Evolutionary conservation across 1,140 invertebrate species (phyloP).

Genomic region (Anastrepha ludens): DNA sequence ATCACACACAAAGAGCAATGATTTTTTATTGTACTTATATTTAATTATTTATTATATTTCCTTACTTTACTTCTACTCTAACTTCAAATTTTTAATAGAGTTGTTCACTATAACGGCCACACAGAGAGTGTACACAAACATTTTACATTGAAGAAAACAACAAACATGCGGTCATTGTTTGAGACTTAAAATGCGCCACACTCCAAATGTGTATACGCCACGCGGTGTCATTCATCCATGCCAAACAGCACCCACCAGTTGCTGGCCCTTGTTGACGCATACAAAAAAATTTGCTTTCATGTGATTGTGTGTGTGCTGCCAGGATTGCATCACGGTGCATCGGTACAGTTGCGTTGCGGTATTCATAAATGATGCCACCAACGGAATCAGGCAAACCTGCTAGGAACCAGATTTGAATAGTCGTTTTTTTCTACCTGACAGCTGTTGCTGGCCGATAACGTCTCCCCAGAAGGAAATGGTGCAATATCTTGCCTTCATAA

Average conservation of each 20-base stretch:
- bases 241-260: not conserved
- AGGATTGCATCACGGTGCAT: not conserved
- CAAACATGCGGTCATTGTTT: not conserved
- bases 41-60: not conserved
- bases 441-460: conserved; percentile 10
- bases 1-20: not conserved
- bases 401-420: not conserved
- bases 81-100: conserved; percentile 3
- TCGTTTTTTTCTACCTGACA: not conserved
- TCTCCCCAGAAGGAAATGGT: too few relatives aligned
- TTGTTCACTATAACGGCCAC: not conserved
- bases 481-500: too few relatives aligned
- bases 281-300: not conserved
- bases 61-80: not conserved
- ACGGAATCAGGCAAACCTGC: not conserved
- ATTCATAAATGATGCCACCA: not conserved
- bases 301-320: not conserved
- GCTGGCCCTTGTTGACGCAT: not conserved
- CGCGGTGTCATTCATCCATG: not conserved
- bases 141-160: not conserved
- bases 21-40: too few relatives aligned
- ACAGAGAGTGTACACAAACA: not conserved
- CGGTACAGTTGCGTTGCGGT: not conserved
- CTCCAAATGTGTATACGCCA: not conserved
- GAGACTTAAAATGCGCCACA: not conserved